Base-by-base conservation (phyloP, 2,797 vertebrate genomes). In the Chaetodon trifasciatus region DNA sequence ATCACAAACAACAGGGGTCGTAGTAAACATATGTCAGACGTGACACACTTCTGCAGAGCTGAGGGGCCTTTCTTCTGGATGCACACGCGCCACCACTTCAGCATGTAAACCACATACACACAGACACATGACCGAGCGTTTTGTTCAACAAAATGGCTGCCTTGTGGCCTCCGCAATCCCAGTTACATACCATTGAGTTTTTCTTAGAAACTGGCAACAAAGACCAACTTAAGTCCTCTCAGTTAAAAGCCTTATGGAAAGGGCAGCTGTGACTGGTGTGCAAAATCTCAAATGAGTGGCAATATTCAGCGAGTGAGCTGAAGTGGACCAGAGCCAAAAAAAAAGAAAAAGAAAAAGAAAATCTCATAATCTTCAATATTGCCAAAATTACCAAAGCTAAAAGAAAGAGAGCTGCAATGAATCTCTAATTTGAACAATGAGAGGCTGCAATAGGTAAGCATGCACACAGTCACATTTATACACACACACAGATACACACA, bases 1-100 rank as follows among this genome's bases (percentile, higher is more conserved):
- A 89, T 85, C 75, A 66, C 72, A 53, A 89, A 83, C 85, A 83
- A 75, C 76, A 68, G 85, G 81, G 84, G 82, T 87, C 76, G 32
- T 40, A 58, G 68, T 69, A 68, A 87, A 88, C 86, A 89, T 76
- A 58, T 85, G 87, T 89, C 70, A 19, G 40, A 86, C 58, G 67
- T 67, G 77, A 82, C 71, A 78, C 70, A 66, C 60, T 70, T 74
- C 53, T 68, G 75, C 65, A 65, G 47, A 75, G 76, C 57, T 46
- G 3, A 50, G 28, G 58, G 56, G 6, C 12, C 24, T 79, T 78
- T 64, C 55, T 72, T n/a, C 42, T 15, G 60, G 15, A 46, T n/a
- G 16, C 57, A 73, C 57, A 79, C n/a, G 1, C 19, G 23, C 67
- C 70, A 69, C 69, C 72, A 71, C 71, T 77, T 69, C 37, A 78